Percentiles rank a stretch among this genome's conserved stretches.
phyloP scores from a whole-genome alignment of 2,888 invertebrate species.

The Phaedon cochleariae region DNA sequence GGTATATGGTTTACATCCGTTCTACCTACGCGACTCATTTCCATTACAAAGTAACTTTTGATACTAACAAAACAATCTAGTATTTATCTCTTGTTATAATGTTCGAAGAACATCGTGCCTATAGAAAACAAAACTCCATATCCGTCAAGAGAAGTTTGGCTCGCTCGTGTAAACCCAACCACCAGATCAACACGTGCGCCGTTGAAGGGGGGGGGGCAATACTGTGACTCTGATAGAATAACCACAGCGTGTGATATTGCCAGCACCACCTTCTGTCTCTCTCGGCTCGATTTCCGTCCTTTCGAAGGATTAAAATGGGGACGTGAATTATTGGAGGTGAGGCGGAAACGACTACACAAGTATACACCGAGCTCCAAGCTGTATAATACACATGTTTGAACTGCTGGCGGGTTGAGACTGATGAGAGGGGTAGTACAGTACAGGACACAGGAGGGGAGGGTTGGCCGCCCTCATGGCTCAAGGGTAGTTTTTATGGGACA shows the following conservation, averaged over 20 bases:
- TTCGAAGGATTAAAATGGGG: slow-evolving; percentile 8
- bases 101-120: too few species aligned
- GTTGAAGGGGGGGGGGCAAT: neutral
- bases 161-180: neutral
- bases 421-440: neutral
- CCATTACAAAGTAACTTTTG: too few species aligned
- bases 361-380: too few species aligned
- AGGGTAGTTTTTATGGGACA: too few species aligned
- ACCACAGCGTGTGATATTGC: slow-evolving; percentile 12
- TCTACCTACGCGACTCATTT: too few species aligned
- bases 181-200: neutral
- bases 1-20: too few species aligned
- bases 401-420: neutral
- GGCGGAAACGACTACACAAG: slow-evolving; percentile 15
- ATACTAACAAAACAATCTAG: too few species aligned
- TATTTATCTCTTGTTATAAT: too few species aligned
- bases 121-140: too few species aligned
- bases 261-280: neutral
- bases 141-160: too few species aligned
- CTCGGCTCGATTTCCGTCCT: slow-evolving; percentile 14
- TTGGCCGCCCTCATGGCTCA: too few species aligned
- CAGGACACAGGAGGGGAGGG: neutral
- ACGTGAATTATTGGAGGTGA: slow-evolving; percentile 19
- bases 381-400: neutral
- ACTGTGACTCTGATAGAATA: neutral